Base-by-base conservation (phyloP, 2,797 vertebrate genomes). In the Chaunax sp. region DNA sequence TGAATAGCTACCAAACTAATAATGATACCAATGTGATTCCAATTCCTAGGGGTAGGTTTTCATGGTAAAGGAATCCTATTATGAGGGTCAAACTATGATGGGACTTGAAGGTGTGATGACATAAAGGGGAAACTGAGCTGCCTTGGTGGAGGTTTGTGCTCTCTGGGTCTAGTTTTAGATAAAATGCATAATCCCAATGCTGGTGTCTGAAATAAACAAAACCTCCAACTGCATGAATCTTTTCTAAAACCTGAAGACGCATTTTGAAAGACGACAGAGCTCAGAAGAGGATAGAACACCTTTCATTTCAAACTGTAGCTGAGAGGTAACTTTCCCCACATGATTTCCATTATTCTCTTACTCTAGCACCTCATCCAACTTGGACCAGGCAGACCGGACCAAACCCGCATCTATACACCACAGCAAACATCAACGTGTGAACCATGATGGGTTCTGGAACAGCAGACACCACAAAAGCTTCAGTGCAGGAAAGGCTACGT, bases 361-460 rank as follows among this genome's bases (percentile, higher is more conserved):
- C 41, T 40, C 28, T 13, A 12, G 53, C 53, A 52, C 61, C 75
- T 67, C 38, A 50, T 58, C 50, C 66, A 69, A 81, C 60, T 72
- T 80, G 35, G 30, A 62, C 37, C 53, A 35, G 51, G 44, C 49
- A 2, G 55, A 60, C 19, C 8, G 1, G 57, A 51, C 52, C 75
- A 78, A 41, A 49, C 58, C 70, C 28, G 37, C 60, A 47, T 6
- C 54, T 70, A 50, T 47, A 55, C 67, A 57, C 43, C 59, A 0
- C 53, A 5, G 75, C 71, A 75, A 81, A 69, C 77, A 57, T 72
- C 69, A 54, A 77, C 77, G 85, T 78, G 53, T 77, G 77, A 83
- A 82, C 64, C 81, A 80, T 67, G 72, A 74, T 80, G 69, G 59
- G 56, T 28, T 82, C 62, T 50, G 43, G 62, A 80, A 47, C 47